A percentile compares a stretch with the other conserved stretches of the same genome.
phyloP scores from a whole-genome alignment of 2,113 vertebrate species.

The Cavia aperea region DNA sequence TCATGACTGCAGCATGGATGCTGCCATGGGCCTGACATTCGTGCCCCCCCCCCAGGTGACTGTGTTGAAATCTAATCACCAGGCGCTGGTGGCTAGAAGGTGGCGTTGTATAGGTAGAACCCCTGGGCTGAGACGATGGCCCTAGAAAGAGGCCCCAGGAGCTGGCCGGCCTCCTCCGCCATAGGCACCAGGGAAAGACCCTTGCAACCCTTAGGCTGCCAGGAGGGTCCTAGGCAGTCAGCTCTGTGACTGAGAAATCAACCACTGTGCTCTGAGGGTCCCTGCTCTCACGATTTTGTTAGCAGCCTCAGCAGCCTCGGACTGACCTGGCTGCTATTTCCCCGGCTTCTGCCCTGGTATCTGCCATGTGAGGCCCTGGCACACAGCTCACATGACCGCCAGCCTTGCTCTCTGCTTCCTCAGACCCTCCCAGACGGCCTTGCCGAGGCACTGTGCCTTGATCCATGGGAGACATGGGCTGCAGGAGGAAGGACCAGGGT shows the following conservation, averaged over 20 bases:
- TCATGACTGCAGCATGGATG: background rate
- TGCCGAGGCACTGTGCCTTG: background rate
- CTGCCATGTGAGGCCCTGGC: background rate
- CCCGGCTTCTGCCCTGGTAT: background rate
- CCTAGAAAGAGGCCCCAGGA: background rate
- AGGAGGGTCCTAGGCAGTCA: no score
- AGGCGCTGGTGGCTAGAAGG: background rate
- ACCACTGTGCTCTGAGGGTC: background rate
- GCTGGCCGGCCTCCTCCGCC: background rate
- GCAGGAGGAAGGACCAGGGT: background rate
- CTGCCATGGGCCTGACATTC: background rate
- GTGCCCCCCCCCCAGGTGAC: background rate
- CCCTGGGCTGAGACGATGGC: background rate
- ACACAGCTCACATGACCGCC: background rate
- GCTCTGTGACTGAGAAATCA: background rate
- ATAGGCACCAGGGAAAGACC: background rate
- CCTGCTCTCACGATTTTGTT: background rate
- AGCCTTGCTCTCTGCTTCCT: background rate
- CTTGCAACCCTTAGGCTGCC: background rate
- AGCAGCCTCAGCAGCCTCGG: background rate
- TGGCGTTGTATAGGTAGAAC: background rate
- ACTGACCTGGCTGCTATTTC: background rate
- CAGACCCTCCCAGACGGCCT: background rate
- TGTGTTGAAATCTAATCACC: background rate
- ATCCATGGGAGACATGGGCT: fast-evolving